phyloP scores from a whole-genome alignment of 2,888 invertebrate genomes.

The Pammene fasciana region DNA sequence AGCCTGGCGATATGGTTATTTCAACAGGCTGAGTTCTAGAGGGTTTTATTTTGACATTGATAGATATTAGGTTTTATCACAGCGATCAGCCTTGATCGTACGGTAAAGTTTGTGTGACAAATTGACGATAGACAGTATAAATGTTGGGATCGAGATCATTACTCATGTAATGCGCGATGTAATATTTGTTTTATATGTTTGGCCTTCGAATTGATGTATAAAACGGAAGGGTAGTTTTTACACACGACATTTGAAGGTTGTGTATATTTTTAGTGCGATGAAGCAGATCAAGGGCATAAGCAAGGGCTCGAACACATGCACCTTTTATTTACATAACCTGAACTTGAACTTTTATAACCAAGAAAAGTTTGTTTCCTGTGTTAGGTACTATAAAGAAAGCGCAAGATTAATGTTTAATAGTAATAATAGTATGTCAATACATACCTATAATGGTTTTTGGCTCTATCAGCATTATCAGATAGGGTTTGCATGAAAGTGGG shows the following conservation, averaged over 20 bases:
- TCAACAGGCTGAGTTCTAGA: conserved; percentile 15
- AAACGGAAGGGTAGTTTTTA: neutral
- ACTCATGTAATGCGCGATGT: conserved; percentile 1
- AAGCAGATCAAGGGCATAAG: neutral
- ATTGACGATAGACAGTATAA: neutral
- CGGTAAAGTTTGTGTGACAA: conserved; percentile 2
- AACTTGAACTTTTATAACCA: neutral
- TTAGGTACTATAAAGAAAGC: too few relatives aligned
- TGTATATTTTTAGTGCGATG: neutral
- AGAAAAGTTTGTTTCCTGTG: too few relatives aligned
- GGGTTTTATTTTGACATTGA: conserved; percentile 38
- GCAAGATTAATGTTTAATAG: too few relatives aligned
- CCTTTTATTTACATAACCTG: neutral
- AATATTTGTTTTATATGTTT: neutral
- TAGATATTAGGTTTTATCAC: conserved; percentile 30
- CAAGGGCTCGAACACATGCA: neutral
- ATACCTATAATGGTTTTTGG: too few relatives aligned
- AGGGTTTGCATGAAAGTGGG: too few relatives aligned
- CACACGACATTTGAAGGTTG: neutral
- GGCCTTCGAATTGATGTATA: neutral
- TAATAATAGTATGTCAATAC: too few relatives aligned
- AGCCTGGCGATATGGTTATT: conserved; percentile 37
- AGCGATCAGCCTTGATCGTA: conserved; percentile 15
- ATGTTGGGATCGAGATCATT: conserved; percentile 1
- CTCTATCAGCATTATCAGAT: too few relatives aligned